Conservation (phyloP, 2,797 vertebrate species). For the Sciaenops ocellatus region DNA sequence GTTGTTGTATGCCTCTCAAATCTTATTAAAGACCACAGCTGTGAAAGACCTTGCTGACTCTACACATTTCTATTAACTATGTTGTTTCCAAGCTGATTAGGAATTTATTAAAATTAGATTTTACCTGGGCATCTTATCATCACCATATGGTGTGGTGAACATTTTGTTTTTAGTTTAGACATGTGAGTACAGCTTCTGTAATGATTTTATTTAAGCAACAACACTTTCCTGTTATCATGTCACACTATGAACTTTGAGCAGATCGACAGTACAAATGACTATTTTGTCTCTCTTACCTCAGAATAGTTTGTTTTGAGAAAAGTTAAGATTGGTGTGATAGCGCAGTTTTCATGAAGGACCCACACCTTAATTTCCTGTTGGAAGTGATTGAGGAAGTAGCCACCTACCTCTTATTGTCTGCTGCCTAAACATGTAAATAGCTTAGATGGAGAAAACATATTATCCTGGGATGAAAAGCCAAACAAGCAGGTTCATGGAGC, state of each 20-base stretch:
- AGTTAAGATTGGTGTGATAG: constrained; percentile 75
- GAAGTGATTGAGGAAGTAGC: constrained; percentile 85
- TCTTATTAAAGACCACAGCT: constrained; percentile 90
- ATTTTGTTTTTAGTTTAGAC: constrained; percentile 71
- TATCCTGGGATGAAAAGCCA: constrained; percentile 53
- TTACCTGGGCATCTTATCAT: constrained; percentile 85
- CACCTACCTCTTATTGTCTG: constrained; percentile 84
- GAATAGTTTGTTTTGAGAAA: constrained; percentile 60
- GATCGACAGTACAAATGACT: constrained; percentile 17
- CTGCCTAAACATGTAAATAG: constrained; percentile 80
- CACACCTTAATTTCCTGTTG: constrained; percentile 85
- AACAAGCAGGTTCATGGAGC: constrained; percentile 39
- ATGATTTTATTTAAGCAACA: constrained; percentile 44
- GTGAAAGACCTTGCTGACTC: constrained; percentile 90
- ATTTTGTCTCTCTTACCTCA: constrained; percentile 18
- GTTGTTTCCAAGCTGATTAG: constrained; percentile 89
- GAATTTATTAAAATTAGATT: constrained; percentile 90
- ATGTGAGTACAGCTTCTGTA: constrained; percentile 52
- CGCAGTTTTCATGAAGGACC: constrained; percentile 70
- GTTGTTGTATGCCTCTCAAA: constrained; percentile 90
- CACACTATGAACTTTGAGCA: constrained; percentile 23
- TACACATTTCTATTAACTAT: constrained; percentile 86
- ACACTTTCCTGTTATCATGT: constrained; percentile 31
- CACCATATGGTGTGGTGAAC: constrained; percentile 81
- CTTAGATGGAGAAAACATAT: constrained; percentile 77